These are phyloP conservation scores for Erpornis zantholeuca DNA, from an alignment of 2,113 vertebrate genomes.

Conservation along the genomic window DNA sequence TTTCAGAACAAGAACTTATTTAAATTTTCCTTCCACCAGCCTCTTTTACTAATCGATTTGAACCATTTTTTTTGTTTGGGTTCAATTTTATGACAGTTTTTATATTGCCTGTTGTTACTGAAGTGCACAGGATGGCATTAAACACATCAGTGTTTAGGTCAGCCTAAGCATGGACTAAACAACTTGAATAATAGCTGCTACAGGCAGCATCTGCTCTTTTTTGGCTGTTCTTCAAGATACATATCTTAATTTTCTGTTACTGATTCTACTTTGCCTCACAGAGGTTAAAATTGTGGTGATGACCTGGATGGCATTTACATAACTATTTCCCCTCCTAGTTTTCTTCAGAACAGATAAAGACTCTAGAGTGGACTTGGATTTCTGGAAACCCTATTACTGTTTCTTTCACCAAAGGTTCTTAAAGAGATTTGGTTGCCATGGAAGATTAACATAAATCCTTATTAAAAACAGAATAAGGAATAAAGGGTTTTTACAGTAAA, in stretches of 20 bases:
- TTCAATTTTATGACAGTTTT: neutral
- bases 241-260: neutral
- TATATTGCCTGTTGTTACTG: neutral
- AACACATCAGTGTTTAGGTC: neutral
- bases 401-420: neutral
- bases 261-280: neutral
- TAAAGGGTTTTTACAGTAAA: neutral
- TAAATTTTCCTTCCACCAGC: neutral
- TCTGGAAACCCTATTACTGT: neutral
- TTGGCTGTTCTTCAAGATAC: neutral
- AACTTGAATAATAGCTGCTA: neutral
- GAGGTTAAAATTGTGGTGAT: neutral
- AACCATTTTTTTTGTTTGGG: neutral
- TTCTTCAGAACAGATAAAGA: neutral
- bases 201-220: neutral
- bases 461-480: constrained; percentile 21
- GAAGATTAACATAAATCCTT: constrained; percentile 21
- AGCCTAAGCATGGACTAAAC: neutral
- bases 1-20: neutral
- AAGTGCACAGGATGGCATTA: neutral
- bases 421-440: constrained; percentile 13
- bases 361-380: neutral
- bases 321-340: neutral
- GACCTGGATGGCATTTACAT: neutral
- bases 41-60: neutral